Evolutionary conservation across 2,797 vertebrate genomes (phyloP).

Genomic region (Syndactyla subalaris): DNA sequence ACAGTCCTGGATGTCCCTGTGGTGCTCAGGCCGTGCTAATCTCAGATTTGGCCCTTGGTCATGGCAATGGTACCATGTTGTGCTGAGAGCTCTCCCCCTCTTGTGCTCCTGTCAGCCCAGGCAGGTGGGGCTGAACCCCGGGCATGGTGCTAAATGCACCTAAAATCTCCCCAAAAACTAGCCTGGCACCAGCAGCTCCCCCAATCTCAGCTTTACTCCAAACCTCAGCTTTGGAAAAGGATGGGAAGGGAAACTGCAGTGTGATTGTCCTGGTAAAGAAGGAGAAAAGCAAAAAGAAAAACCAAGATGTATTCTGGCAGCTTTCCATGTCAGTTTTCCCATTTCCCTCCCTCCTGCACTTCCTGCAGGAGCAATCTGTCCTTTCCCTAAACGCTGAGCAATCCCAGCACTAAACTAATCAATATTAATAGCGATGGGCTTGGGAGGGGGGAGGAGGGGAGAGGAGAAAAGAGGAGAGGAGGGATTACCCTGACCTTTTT

Average conservation of each 20-base stretch:
- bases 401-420: conserved; percentile 63
- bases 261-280: not conserved
- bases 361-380: conserved; percentile 38
- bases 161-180: not conserved
- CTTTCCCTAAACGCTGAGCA: conserved; percentile 46
- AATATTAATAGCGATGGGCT: conserved; percentile 72
- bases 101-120: not conserved
- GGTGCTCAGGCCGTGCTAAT: not conserved
- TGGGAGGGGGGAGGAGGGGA: conserved; percentile 27
- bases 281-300: not conserved
- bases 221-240: not conserved
- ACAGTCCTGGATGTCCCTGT: not conserved
- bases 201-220: not conserved
- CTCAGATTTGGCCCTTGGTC: not conserved
- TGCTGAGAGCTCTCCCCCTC: not conserved
- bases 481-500: conserved; percentile 70
- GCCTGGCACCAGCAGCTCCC: not conserved
- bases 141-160: not conserved
- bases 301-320: not conserved
- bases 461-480: conserved; percentile 57
- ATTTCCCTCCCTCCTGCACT: not conserved
- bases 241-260: not conserved
- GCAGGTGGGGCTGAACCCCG: not conserved
- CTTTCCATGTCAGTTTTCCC: not conserved
- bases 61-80: rapidly evolving